Evolutionary conservation across 1,140 invertebrate species (phyloP).

Genomic region (Aphis gossypii): DNA sequence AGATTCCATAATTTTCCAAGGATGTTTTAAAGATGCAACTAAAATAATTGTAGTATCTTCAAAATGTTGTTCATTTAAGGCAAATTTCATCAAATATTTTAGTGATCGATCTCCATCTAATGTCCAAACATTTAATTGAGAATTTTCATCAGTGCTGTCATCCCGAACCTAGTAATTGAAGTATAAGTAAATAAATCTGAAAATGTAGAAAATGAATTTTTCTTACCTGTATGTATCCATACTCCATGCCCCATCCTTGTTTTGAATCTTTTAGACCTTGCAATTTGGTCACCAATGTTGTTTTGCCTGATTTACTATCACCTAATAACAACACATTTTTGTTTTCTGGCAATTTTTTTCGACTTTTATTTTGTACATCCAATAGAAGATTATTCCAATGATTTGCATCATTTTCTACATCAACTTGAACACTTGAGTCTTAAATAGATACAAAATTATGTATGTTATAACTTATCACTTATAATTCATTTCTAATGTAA

Average conservation of each 20-base stretch:
- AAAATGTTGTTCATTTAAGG: slow-evolving; percentile 90
- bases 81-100: slow-evolving; percentile 89
- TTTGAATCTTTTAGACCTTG: slow-evolving; percentile 95
- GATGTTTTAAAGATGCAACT: slow-evolving; percentile 95
- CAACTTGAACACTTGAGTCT: not conserved
- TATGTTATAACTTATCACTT: not conserved
- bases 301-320: slow-evolving; percentile 96
- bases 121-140: slow-evolving; percentile 93
- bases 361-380: slow-evolving; percentile 53
- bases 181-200: not conserved
- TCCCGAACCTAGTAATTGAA: slow-evolving; percentile 33
- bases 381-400: slow-evolving; percentile 50
- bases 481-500: not conserved
- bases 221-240: slow-evolving; percentile 96
- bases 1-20: slow-evolving; percentile 94
- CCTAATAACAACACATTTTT: slow-evolving; percentile 67
- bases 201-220: not conserved
- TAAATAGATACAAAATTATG: not conserved
- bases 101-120: slow-evolving; percentile 95
- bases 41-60: slow-evolving; percentile 91
- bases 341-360: slow-evolving; percentile 50
- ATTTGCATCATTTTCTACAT: slow-evolving; percentile 17
- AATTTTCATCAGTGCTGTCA: slow-evolving; percentile 77
- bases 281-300: slow-evolving; percentile 92
- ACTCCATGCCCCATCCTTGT: slow-evolving; percentile 97